Conservation (phyloP, 2,888 invertebrate species). For the Alloscopus bannaensis region DNA sequence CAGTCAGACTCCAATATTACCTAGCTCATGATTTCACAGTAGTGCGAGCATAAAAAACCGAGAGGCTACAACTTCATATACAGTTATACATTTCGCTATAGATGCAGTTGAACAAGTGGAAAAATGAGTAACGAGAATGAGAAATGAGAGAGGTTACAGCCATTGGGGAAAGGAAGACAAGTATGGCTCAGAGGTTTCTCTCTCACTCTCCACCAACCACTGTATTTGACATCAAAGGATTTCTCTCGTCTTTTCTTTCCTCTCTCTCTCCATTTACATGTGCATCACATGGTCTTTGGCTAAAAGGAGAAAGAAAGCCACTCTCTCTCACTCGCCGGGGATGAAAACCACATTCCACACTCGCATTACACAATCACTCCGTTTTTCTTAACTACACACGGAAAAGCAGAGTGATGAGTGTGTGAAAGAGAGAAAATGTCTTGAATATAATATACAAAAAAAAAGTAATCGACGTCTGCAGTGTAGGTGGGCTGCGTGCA, state of each 20-base stretch:
- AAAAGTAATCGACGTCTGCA: conserved; percentile 42
- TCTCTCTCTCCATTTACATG: conserved; percentile 61
- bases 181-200: conserved; percentile 59
- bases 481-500: background rate
- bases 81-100: conserved; percentile 1
- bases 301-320: conserved; percentile 58
- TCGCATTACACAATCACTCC: conserved; percentile 53
- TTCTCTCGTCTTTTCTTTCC: conserved; percentile 66
- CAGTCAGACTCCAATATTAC: conserved; percentile 38
- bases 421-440: conserved; percentile 17
- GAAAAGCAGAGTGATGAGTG: conserved; percentile 26
- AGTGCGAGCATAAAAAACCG: background rate
- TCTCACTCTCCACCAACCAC: conserved; percentile 52
- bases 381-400: conserved; percentile 46
- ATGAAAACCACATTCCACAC: conserved; percentile 65
- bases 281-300: conserved; percentile 25
- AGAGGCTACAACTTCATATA: conserved; percentile 2
- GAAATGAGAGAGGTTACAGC: conserved; percentile 48
- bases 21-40: conserved; percentile 1
- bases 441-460: too few relatives aligned
- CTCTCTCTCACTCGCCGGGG: conserved; percentile 59
- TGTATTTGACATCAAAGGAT: conserved; percentile 73
- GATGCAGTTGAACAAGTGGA: conserved; percentile 34
- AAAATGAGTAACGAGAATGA: conserved; percentile 26
- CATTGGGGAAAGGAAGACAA: conserved; percentile 60